phyloP scores from a whole-genome alignment of 2,113 vertebrate genomes.

The Platanista minor region DNA sequence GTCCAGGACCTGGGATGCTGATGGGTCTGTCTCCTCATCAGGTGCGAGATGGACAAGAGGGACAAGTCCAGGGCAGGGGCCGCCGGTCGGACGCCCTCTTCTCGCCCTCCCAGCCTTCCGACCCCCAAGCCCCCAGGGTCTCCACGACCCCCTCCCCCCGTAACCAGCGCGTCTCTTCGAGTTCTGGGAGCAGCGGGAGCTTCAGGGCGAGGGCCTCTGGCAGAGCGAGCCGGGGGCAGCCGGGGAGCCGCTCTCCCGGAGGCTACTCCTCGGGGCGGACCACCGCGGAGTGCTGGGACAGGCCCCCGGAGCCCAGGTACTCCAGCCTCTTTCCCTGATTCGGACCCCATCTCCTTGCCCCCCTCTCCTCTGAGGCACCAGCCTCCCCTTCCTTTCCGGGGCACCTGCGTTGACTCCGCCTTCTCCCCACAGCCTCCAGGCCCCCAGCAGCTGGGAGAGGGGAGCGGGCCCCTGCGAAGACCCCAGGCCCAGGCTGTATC shows the following conservation, averaged over 20 bases:
- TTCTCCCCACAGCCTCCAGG: constrained; percentile 51
- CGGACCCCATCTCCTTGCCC: not conserved
- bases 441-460: constrained; percentile 13
- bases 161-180: constrained; percentile 41
- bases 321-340: not conserved
- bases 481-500: not conserved
- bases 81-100: not conserved
- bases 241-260: not conserved
- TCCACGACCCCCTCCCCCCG: constrained; percentile 51
- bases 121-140: constrained; percentile 41
- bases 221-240: not conserved
- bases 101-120: constrained; percentile 34
- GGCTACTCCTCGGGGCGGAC: not conserved
- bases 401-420: not conserved
- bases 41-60: constrained; percentile 61
- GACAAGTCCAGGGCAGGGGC: constrained; percentile 38
- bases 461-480: not conserved
- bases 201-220: constrained; percentile 3
- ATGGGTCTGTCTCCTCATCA: not conserved
- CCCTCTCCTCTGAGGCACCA: not conserved
- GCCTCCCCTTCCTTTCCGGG: not conserved
- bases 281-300: not conserved
- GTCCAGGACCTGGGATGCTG: not conserved
- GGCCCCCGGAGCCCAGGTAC: constrained; percentile 55
- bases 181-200: constrained; percentile 46